Evolutionary conservation across 2,797 vertebrate species (phyloP).

Genomic region (Sebastes trivittatus): DNA sequence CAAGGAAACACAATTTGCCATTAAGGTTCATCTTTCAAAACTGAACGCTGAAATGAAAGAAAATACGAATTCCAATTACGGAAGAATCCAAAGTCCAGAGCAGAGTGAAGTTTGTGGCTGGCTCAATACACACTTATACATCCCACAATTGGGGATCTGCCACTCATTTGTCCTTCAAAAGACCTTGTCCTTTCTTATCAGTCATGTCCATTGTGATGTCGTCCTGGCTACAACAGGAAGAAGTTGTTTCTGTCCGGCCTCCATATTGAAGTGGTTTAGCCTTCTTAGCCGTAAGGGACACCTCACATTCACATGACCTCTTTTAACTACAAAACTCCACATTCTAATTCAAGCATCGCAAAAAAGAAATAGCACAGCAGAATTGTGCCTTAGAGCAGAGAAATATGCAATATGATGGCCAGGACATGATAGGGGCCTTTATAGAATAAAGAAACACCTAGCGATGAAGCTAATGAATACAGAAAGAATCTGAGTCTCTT

Average conservation of each 20-base stretch:
- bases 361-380: constrained; percentile 36
- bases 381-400: constrained; percentile 56
- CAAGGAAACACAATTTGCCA: constrained; percentile 63
- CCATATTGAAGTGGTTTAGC: constrained; percentile 31
- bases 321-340: constrained; percentile 56
- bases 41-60: constrained; percentile 40
- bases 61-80: constrained; percentile 32
- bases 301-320: constrained; percentile 67
- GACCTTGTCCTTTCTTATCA: constrained; percentile 53
- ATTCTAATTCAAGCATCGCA: constrained; percentile 43
- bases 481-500: constrained; percentile 51
- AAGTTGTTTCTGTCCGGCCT: constrained; percentile 38
- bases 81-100: constrained; percentile 3
- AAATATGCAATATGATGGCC: constrained; percentile 27
- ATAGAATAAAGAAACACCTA: constrained; percentile 53
- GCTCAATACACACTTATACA: constrained; percentile 9
- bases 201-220: constrained; percentile 41
- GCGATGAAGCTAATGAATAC: constrained; percentile 63
- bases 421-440: constrained; percentile 52
- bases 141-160: constrained; percentile 15
- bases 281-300: constrained; percentile 51
- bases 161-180: constrained; percentile 55
- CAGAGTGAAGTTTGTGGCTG: constrained; percentile 10
- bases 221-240: constrained; percentile 29
- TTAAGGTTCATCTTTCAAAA: constrained; percentile 63